phyloP scores from a whole-genome alignment of 2,113 vertebrate genomes.

The Ceuthmochares aereus region DNA sequence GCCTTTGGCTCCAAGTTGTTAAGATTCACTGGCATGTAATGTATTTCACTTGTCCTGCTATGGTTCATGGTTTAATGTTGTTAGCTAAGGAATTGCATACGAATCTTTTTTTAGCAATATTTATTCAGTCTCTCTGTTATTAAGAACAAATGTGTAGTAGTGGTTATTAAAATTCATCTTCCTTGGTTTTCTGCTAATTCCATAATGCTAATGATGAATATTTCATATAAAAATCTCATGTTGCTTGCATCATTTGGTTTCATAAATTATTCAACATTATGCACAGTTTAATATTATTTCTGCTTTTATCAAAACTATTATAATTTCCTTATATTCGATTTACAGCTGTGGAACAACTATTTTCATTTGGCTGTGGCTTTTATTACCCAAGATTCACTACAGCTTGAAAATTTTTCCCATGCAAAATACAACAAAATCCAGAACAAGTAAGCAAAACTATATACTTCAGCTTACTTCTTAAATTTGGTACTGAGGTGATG shows the following conservation, averaged over 20 bases:
- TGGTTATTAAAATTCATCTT: constrained; percentile 47
- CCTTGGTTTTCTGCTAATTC: constrained; percentile 57
- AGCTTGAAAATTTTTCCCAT: constrained; percentile 94
- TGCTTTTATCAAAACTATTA: constrained; percentile 39
- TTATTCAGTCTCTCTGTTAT: constrained; percentile 38
- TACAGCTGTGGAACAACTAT: constrained; percentile 98
- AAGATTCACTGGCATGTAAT: neutral
- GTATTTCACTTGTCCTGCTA: neutral
- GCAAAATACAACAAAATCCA: constrained; percentile 95
- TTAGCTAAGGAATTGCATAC: constrained; percentile 12
- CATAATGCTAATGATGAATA: constrained; percentile 31
- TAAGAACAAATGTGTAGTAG: constrained; percentile 1
- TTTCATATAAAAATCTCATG: constrained; percentile 48
- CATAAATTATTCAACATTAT: constrained; percentile 74
- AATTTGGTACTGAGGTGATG: neutral
- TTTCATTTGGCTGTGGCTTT: constrained; percentile 98
- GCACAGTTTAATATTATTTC: constrained; percentile 45
- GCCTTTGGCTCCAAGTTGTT: neutral
- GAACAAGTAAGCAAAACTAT: constrained; percentile 83
- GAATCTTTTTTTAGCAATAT: constrained; percentile 16
- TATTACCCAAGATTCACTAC: constrained; percentile 97
- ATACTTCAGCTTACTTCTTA: neutral
- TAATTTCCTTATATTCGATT: constrained; percentile 58
- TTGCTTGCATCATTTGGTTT: constrained; percentile 58
- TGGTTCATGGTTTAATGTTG: neutral